Base-by-base conservation (phyloP, 2,113 vertebrate species). In the Eudyptes chrysolophus region DNA sequence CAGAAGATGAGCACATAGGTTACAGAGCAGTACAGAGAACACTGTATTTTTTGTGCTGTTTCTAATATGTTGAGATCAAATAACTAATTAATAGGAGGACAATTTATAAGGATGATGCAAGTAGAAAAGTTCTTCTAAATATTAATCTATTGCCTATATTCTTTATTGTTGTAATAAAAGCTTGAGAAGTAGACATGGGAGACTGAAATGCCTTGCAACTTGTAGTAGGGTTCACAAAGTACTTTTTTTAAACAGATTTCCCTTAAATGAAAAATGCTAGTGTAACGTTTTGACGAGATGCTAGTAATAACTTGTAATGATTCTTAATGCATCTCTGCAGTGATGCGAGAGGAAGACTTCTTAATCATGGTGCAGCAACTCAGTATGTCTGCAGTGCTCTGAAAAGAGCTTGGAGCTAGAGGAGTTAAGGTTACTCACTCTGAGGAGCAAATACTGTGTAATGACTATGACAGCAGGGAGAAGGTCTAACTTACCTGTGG, bases 21-120 rank as follows among this genome's bases (percentile, higher is more conserved):
- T 96, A 83, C 58, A 64, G 62, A 94, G 25, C 29, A 75, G 30
- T 48, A 9, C 32, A 57, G 84, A 92, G 61, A 91, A 70, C 55
- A 78, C 34, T 58, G 60, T 34, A 26, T 38, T 87, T 93, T 94
- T 93, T 71, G 58, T 94, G 36, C 76, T 64, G 14, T 68, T 62
- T 40, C 40, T 81, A 62, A 51, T 70, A 70, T 13, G 15, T 58
- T 77, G 76, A 87, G 72, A 84, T 89, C 72, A 95, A 94, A 89
- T 66, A 88, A 46, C 48, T 94, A 66, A 89, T 76, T 71, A 76
- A 84, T 70, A 55, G 80, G 36, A 76, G 60, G 65, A 80, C 32
- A 70, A 65, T 90, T 97, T 61, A 72, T 52, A 80, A 87, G 75
- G 38, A 51, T 90, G 87, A 86, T 88, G 72, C 77, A 66, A 83